These are phyloP conservation scores for Dallia pectoralis DNA, from an alignment of 2,797 vertebrate species.

Conservation along the genomic window DNA sequence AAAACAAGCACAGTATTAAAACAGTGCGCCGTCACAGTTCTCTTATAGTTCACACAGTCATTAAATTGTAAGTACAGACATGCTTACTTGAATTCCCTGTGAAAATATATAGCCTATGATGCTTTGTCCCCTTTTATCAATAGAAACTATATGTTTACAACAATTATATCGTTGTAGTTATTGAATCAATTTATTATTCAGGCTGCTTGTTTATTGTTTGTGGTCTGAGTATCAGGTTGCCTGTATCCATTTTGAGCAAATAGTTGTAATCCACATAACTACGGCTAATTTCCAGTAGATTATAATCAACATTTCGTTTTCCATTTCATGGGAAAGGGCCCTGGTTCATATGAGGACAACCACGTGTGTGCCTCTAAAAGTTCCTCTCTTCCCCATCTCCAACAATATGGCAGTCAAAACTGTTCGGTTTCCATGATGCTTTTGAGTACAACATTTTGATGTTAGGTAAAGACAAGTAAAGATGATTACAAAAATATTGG, in stretches of 20 bases:
- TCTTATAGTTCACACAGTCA: neutral
- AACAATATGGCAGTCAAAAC: neutral
- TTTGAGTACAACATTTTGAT: neutral
- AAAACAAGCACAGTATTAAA: neutral
- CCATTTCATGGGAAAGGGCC: neutral
- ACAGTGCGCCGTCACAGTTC: neutral
- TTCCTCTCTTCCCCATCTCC: neutral
- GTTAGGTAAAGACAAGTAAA: neutral
- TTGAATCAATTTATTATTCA: neutral
- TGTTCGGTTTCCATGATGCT: neutral
- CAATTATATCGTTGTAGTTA: neutral
- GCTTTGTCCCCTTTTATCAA: neutral
- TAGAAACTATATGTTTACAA: too few relatives aligned
- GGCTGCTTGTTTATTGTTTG: neutral
- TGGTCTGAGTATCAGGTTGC: neutral
- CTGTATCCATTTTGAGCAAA: neutral
- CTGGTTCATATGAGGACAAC: neutral
- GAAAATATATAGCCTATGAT: neutral
- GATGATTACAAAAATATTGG: neutral
- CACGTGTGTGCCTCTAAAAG: neutral
- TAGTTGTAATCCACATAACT: neutral
- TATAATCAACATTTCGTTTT: neutral
- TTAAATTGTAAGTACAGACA: neutral
- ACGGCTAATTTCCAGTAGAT: neutral
- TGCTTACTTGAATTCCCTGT: neutral